Evolutionary conservation across 2,113 vertebrate genomes (phyloP).

Genomic region (Desmodus rotundus): DNA sequence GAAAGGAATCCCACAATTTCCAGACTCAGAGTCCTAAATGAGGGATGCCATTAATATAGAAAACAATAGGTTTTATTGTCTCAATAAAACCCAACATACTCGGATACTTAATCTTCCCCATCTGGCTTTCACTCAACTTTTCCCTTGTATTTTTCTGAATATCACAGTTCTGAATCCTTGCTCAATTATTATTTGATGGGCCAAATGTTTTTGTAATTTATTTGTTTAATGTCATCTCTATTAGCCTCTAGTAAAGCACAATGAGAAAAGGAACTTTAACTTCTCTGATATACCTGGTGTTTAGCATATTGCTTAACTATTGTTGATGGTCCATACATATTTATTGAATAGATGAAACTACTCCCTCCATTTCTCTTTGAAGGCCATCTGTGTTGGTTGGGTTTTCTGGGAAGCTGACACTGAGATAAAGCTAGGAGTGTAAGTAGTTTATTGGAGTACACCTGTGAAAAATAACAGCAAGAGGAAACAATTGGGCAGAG

Average conservation of each 20-base stretch:
- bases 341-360: background rate
- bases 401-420: background rate
- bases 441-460: background rate
- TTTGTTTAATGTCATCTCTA: background rate
- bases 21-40: background rate
- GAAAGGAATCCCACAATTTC: background rate
- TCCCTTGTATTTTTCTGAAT: constrained; percentile 8
- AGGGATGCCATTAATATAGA: background rate
- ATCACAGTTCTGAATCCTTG: background rate
- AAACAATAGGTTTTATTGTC: background rate
- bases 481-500: background rate
- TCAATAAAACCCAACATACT: background rate
- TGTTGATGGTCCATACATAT: background rate
- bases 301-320: background rate
- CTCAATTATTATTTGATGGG: background rate
- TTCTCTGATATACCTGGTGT: background rate
- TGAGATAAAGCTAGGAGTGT: background rate
- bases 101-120: background rate
- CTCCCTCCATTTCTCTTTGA: background rate
- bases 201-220: background rate
- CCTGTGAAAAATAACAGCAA: background rate
- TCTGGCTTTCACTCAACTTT: background rate
- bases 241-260: background rate
- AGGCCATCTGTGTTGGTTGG: background rate
- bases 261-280: background rate